Evolutionary conservation across 2,888 invertebrate species (phyloP).

Genomic region (Habroteleia sp.): DNA sequence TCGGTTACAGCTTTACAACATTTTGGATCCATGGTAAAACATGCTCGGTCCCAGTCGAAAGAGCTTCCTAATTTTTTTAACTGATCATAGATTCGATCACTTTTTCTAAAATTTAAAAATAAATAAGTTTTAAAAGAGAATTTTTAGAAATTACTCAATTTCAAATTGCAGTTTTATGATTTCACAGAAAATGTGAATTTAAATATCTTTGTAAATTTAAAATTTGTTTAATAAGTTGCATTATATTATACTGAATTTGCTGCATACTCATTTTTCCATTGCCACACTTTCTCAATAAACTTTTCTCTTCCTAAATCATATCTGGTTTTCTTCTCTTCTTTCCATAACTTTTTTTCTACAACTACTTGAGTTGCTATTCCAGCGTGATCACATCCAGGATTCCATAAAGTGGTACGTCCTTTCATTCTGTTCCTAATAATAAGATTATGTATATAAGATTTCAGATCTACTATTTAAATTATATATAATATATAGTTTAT

Average conservation of each 20-base stretch:
- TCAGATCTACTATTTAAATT: not conserved
- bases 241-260: not conserved
- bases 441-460: conserved; percentile 24
- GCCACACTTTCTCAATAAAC: conserved; percentile 96
- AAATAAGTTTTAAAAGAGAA: conserved; percentile 10
- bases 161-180: too few relatives aligned
- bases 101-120: conserved; percentile 82
- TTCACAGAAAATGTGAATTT: too few relatives aligned
- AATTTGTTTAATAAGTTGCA: too few relatives aligned
- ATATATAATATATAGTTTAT: conserved; percentile 5
- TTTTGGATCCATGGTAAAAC: conserved; percentile 98
- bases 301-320: conserved; percentile 97
- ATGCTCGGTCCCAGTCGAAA: conserved; percentile 95
- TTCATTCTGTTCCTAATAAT: conserved; percentile 92
- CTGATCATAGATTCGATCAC: conserved; percentile 90
- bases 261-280: conserved; percentile 93
- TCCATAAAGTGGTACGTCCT: conserved; percentile 95
- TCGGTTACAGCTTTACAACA: conserved; percentile 94
- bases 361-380: conserved; percentile 99
- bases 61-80: conserved; percentile 94
- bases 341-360: conserved; percentile 97
- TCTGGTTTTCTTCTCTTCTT: conserved; percentile 91
- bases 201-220: too few relatives aligned
- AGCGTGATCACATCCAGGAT: conserved; percentile 99
- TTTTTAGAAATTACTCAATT: too few relatives aligned